These are phyloP conservation scores for Pseudorhiza aurosa DNA, from an alignment of 30 jellyfish, hydroid and myxozoan species.

Conservation along the genomic window DNA sequence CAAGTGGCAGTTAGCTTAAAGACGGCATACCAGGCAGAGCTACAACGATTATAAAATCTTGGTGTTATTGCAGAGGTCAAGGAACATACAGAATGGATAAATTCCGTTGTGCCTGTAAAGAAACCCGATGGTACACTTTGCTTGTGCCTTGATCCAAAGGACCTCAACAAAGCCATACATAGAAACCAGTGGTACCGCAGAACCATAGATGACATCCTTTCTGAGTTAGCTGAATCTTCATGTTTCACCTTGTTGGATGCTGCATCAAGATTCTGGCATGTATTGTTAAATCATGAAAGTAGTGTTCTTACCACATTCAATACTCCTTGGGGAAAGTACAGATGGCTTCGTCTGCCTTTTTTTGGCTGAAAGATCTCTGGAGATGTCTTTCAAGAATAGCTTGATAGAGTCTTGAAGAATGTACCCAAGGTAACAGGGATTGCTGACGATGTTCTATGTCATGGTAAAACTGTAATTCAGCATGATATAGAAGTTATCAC, in stretches of 20 bases:
- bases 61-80: conserved; percentile 51
- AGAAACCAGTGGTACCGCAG: conserved; percentile 17
- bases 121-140: conserved; percentile 71
- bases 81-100: conserved; percentile 61
- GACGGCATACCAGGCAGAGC: conserved; percentile 38
- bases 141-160: conserved; percentile 59
- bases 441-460: conserved; percentile 5
- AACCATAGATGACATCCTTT: conserved; percentile 47
- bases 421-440: conserved; percentile 6
- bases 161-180: conserved; percentile 28
- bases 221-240: conserved; percentile 24
- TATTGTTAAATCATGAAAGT: conserved; percentile 18
- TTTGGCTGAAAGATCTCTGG: conserved; percentile 31
- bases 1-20: conserved; percentile 32
- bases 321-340: conserved; percentile 44
- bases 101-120: conserved; percentile 25
- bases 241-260: conserved; percentile 12
- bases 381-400: conserved; percentile 23
- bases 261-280: conserved; percentile 26
- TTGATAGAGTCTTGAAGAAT: background rate
- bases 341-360: conserved; percentile 33
- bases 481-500: conserved; percentile 23
- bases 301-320: conserved; percentile 24
- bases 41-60: conserved; percentile 50
- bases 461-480: conserved; percentile 1